Percentiles rank a stretch among this genome's conserved stretches.
Evolutionary conservation across 2,113 vertebrate species (phyloP).

Genomic region (Prunella himalayana): DNA sequence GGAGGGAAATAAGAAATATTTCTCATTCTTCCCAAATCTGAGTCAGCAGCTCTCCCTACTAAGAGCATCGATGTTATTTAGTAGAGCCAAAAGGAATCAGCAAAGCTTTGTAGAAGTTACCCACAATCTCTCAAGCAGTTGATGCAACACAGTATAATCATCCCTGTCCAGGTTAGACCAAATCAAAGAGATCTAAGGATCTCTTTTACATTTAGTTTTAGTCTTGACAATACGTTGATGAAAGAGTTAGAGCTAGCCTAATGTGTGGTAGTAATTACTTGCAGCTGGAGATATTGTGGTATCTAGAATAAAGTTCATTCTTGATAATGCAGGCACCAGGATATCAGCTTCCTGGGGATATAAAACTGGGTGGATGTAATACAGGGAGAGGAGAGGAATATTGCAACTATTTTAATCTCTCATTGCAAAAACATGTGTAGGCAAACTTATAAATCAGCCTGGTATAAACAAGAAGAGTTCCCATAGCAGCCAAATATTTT

Average conservation of each 20-base stretch:
- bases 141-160: neutral
- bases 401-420: slow-evolving; percentile 23
- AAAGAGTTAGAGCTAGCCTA: neutral
- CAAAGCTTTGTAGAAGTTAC: neutral
- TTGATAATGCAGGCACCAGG: neutral
- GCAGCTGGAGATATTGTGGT: neutral
- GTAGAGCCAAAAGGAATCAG: neutral
- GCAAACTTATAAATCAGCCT: slow-evolving; percentile 17
- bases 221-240: neutral
- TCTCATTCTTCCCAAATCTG: neutral
- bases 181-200: neutral
- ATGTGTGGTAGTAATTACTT: neutral
- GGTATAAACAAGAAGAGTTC: slow-evolving; percentile 32
- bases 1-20: neutral
- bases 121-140: neutral
- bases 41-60: neutral
- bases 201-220: neutral
- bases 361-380: neutral
- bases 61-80: neutral
- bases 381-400: neutral
- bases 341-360: neutral
- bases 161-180: neutral
- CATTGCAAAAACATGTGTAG: slow-evolving; percentile 32
- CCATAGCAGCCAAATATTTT: slow-evolving; percentile 51
- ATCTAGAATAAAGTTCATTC: neutral